These are phyloP conservation scores for Hippocampus kuda DNA, from an alignment of 2,797 vertebrate species.

Conservation along the genomic window DNA sequence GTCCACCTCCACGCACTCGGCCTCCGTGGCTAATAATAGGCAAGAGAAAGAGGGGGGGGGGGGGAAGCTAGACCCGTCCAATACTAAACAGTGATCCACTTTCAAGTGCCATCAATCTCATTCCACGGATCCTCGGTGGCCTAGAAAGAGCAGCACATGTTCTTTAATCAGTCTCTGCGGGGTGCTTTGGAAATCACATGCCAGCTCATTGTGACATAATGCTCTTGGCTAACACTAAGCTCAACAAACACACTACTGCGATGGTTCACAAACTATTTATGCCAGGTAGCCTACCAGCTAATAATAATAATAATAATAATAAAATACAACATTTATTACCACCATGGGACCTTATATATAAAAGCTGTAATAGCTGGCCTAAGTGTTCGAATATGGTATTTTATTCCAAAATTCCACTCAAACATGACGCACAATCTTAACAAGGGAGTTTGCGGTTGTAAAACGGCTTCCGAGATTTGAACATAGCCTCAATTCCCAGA, in stretches of 20 bases:
- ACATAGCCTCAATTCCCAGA: too few relatives aligned
- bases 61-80: slow-evolving; percentile 34
- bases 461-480: too few relatives aligned
- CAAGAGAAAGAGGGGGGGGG: slow-evolving; percentile 25
- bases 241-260: not conserved
- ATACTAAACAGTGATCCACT: slow-evolving; percentile 59
- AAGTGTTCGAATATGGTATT: too few relatives aligned
- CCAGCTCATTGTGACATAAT: not conserved
- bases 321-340: too few relatives aligned
- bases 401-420: too few relatives aligned
- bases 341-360: too few relatives aligned
- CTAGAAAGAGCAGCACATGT: slow-evolving; percentile 1
- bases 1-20: slow-evolving; percentile 47
- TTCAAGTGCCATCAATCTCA: slow-evolving; percentile 43
- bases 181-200: slow-evolving; percentile 4
- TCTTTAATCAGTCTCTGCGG: not conserved
- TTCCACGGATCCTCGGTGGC: slow-evolving; percentile 24
- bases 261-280: not conserved
- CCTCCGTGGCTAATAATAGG: slow-evolving; percentile 61
- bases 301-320: too few relatives aligned
- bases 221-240: not conserved
- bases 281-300: too few relatives aligned
- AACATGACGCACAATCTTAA: too few relatives aligned
- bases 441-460: too few relatives aligned
- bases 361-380: too few relatives aligned